A percentile compares a stretch with the other conserved stretches of the same genome.
Conservation (phyloP, 1,140 invertebrate species). For the Melipona quadrifasciata region DNA sequence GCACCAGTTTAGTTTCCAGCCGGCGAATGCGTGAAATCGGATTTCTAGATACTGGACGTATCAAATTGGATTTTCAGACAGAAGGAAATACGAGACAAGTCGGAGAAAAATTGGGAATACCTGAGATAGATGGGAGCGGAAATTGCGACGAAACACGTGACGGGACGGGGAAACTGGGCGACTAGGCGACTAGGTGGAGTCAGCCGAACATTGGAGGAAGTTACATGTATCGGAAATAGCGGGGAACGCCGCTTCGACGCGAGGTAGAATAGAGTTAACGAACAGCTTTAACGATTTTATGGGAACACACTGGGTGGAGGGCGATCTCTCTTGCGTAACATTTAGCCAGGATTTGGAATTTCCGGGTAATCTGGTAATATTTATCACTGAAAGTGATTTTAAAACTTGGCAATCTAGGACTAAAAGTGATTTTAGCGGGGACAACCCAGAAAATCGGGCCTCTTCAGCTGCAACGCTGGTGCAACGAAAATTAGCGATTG, state of each 20-base stretch:
- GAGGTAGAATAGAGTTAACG: constrained; percentile 21
- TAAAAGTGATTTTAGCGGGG: too few relatives aligned
- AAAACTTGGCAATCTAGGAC: too few relatives aligned
- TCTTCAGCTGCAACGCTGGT: too few relatives aligned
- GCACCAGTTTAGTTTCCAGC: constrained; percentile 27
- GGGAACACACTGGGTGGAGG: background rate
- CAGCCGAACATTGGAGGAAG: background rate
- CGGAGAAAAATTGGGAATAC: constrained; percentile 39
- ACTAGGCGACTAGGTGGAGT: background rate
- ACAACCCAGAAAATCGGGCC: too few relatives aligned
- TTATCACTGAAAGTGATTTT: too few relatives aligned
- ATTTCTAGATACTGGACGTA: constrained; percentile 47
- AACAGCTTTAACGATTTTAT: constrained; percentile 3
- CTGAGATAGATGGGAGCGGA: constrained; percentile 63
- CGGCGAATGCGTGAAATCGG: constrained; percentile 46
- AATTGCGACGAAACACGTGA: constrained; percentile 60
- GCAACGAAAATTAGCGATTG: too few relatives aligned
- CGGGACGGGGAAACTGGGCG: constrained; percentile 25
- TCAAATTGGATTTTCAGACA: constrained; percentile 60
- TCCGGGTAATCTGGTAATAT: background rate
- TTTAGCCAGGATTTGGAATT: background rate
- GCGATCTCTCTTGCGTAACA: background rate
- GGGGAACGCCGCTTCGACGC: background rate
- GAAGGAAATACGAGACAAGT: constrained; percentile 44
- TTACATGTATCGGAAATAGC: constrained; percentile 52